Conservation (phyloP, 2,888 invertebrate species). For the Dryadula phaetusa region DNA sequence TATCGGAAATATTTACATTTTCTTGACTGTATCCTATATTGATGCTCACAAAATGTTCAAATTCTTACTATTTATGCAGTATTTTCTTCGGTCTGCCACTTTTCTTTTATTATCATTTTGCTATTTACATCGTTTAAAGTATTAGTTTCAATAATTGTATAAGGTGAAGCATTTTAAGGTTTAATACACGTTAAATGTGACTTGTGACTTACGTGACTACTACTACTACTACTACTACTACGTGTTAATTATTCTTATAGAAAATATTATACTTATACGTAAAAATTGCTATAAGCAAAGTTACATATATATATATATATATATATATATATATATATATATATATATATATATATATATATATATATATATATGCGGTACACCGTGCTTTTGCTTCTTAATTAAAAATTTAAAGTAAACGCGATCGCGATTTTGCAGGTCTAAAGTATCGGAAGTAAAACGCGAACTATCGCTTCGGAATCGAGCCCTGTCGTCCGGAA, state of each 20-base stretch:
- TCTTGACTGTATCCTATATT: slow-evolving; percentile 11
- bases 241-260: too few species aligned
- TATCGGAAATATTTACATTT: slow-evolving; percentile 19
- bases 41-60: slow-evolving; percentile 19
- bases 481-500: slow-evolving; percentile 85
- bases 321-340: too few species aligned
- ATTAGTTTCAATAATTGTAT: not conserved
- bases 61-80: slow-evolving; percentile 8
- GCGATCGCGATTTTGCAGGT: slow-evolving; percentile 70
- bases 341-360: too few species aligned
- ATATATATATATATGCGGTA: too few species aligned
- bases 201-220: too few species aligned
- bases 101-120: slow-evolving; percentile 11
- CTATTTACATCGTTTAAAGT: not conserved
- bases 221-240: too few species aligned
- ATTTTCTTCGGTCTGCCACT: not conserved
- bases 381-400: not conserved
- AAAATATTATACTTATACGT: too few species aligned
- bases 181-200: too few species aligned
- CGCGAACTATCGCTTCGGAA: slow-evolving; percentile 88
- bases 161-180: not conserved
- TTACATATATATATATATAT: too few species aligned
- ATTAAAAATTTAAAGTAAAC: not conserved
- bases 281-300: too few species aligned
- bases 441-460: slow-evolving; percentile 86